phyloP scores from a whole-genome alignment of 2,797 vertebrate species.

The Tenualosa ilisha region DNA sequence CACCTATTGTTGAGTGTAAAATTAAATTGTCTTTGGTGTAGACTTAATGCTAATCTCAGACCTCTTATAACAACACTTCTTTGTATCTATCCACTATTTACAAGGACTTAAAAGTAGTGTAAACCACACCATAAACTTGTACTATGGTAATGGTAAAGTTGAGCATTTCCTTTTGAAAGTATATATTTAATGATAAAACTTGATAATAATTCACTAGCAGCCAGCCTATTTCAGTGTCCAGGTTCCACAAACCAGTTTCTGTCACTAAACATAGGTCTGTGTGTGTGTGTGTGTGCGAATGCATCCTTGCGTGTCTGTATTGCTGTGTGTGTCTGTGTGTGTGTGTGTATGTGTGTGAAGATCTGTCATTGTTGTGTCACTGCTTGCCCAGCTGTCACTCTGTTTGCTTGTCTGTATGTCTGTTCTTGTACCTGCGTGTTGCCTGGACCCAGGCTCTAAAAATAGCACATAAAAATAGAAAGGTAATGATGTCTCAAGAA shows the following conservation, averaged over 20 bases:
- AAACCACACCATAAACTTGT: background rate
- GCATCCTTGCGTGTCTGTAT: background rate
- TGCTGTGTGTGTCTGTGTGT: conserved; percentile 24
- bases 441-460: background rate
- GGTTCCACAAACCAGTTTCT: background rate
- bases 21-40: background rate
- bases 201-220: background rate
- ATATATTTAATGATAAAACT: background rate
- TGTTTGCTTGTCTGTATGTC: background rate
- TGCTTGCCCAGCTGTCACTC: background rate
- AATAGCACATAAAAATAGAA: conserved; percentile 11
- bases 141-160: background rate
- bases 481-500: conserved; percentile 12
- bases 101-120: background rate
- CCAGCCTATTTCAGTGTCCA: background rate
- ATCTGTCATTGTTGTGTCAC: conserved; percentile 3
- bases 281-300: conserved; percentile 15
- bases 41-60: background rate
- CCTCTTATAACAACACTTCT: background rate
- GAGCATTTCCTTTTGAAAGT: background rate
- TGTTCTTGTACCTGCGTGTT: background rate
- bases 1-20: background rate
- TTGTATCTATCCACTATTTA: background rate
- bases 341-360: background rate
- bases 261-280: background rate